These are phyloP conservation scores for Oriolus oriolus DNA, from an alignment of 2,113 vertebrate species.

Conservation along the genomic window DNA sequence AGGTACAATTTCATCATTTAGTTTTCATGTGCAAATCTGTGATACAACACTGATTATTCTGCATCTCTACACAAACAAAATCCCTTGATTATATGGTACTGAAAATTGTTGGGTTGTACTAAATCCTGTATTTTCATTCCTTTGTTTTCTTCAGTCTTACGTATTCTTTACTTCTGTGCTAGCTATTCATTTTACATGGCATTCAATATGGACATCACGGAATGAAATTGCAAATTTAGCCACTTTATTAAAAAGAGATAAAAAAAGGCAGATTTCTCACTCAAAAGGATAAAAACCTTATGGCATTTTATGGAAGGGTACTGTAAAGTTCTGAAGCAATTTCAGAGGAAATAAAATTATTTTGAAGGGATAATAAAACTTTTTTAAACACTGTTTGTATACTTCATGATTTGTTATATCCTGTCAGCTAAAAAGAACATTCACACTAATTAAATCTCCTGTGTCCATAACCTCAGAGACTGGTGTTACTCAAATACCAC, in stretches of 20 bases:
- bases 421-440: neutral
- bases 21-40: neutral
- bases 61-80: neutral
- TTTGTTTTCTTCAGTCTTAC: neutral
- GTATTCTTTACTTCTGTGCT: neutral
- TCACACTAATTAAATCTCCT: neutral
- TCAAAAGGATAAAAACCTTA: neutral
- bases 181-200: neutral
- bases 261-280: neutral
- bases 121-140: neutral
- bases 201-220: neutral
- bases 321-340: neutral
- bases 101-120: neutral
- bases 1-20: neutral
- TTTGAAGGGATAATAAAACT: neutral
- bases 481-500: neutral
- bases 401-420: neutral
- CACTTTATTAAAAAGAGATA: neutral
- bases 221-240: neutral
- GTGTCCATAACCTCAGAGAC: neutral
- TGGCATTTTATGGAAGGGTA: neutral
- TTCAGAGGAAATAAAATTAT: neutral
- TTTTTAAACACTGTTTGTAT: neutral
- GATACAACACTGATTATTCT: neutral
- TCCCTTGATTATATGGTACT: neutral